Percentiles rank a stretch among this genome's conserved stretches.
Conservation (phyloP, 2,797 vertebrate species). For the Rhinella marina region DNA sequence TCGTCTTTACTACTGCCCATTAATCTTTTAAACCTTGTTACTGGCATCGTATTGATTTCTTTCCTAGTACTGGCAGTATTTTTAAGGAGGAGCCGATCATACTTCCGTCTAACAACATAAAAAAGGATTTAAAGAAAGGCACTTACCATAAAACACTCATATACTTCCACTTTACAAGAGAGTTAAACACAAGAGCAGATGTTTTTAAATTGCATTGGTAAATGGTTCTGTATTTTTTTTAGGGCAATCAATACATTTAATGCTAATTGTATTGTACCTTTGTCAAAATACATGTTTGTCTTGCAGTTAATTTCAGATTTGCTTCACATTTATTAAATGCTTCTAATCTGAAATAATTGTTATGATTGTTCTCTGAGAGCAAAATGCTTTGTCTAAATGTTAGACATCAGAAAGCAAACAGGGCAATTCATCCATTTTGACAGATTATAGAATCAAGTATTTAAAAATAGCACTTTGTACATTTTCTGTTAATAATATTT, state of each 20-base stretch:
- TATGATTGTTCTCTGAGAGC: slow-evolving; percentile 62
- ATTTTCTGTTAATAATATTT: background rate
- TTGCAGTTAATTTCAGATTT: slow-evolving; percentile 72
- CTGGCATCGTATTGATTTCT: slow-evolving; percentile 66
- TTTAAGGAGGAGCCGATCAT: slow-evolving; percentile 65
- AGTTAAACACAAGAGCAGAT: slow-evolving; percentile 68
- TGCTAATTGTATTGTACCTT: slow-evolving; percentile 68
- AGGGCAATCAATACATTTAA: slow-evolving; percentile 68
- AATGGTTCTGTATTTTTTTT: slow-evolving; percentile 65
- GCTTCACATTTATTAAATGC: slow-evolving; percentile 66
- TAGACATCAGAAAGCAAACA: slow-evolving; percentile 30
- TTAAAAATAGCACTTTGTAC: background rate
- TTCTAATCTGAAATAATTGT: slow-evolving; percentile 60
- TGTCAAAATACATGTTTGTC: slow-evolving; percentile 69
- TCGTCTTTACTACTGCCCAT: slow-evolving; percentile 66
- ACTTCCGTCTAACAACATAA: slow-evolving; percentile 66
- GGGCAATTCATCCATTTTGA: slow-evolving; percentile 12
- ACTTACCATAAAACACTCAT: slow-evolving; percentile 71
- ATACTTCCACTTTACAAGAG: slow-evolving; percentile 70
- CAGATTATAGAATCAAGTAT: background rate
- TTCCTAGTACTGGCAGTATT: slow-evolving; percentile 65
- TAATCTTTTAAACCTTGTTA: slow-evolving; percentile 69
- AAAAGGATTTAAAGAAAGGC: slow-evolving; percentile 68
- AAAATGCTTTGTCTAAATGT: slow-evolving; percentile 60
- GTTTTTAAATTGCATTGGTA: slow-evolving; percentile 64